phyloP scores from a whole-genome alignment of 2,888 invertebrate species.

The Keiferia lycopersicella region DNA sequence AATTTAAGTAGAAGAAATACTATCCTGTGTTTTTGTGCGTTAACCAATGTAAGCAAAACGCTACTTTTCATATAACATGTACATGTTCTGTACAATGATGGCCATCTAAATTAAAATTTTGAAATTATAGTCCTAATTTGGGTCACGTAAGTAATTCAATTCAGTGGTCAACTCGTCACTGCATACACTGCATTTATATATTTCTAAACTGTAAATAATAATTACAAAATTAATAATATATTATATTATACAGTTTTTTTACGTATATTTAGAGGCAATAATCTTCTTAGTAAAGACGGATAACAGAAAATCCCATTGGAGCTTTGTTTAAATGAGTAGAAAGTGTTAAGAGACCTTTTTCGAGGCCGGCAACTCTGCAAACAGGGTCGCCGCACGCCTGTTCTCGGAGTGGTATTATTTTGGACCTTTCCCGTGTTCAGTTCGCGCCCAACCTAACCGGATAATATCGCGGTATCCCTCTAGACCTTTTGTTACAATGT shows the following conservation, averaged over 20 bases:
- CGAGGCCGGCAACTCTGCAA: slow-evolving; percentile 1
- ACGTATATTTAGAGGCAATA: not conserved
- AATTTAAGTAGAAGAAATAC: too few species aligned
- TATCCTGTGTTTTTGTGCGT: too few species aligned
- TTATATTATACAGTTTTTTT: not conserved
- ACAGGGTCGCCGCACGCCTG: slow-evolving; percentile 10
- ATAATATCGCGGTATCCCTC: slow-evolving; percentile 1
- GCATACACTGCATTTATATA: too few species aligned
- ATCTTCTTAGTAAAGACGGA: not conserved
- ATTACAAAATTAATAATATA: too few species aligned
- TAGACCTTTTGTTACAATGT: not conserved
- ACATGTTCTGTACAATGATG: too few species aligned
- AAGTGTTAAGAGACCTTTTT: slow-evolving; percentile 21
- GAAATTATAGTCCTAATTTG: too few species aligned
- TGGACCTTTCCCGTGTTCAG: not conserved
- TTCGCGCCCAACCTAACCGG: not conserved
- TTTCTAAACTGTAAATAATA: too few species aligned
- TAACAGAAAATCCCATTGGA: not conserved
- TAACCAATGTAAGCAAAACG: too few species aligned
- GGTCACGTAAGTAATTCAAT: too few species aligned
- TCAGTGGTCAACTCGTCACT: too few species aligned
- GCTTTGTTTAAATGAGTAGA: slow-evolving; percentile 13
- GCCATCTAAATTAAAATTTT: too few species aligned
- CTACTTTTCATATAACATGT: too few species aligned
- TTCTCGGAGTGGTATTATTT: slow-evolving; percentile 10